Evolutionary conservation across 2,797 vertebrate genomes (phyloP), one percentile per base, ranked within the genome.

Genomic region (Pseudochromis fuscus): DNA sequence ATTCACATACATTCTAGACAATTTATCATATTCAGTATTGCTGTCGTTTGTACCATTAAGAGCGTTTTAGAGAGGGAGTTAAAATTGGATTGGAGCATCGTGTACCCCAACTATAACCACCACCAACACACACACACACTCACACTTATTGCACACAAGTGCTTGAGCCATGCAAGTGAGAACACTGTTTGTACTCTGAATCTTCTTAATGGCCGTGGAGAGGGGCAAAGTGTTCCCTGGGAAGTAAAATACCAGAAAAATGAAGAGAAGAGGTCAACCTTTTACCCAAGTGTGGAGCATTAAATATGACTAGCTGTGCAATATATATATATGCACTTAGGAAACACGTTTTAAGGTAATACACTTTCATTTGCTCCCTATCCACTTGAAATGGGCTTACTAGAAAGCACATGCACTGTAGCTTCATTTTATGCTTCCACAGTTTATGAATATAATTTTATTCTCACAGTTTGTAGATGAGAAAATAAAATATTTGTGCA

Each of bases 121-220:
- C 19, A 42, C 10, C 1, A 8, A 38, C 44, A 9, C 18, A 30
- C 25, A 38, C 31, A 28, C 35, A 28, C 52, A 50, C 33, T 33
- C 25, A 44, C 52, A 75, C 33, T 58, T 61, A 74, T 49, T 68
- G 42, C 57, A 71, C 12, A 37, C 27, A 59, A 42, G 18, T 42
- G 18, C 40, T n/a, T 3, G 15, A 52, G 65, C 44, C 48, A 37
- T 37, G 61, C 59, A 75, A n/a, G n/a, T n/a, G n/a, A n/a, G n/a
- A n/a, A 38, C 37, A 60, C 76, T 37, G 50, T 72, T 85, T 74
- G 42, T 50, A 56, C 58, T 72, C 50, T 82, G 76, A 80, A 79
- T 87, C 81, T 75, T 77, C 61, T 71, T 85, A 88, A 91, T 86
- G 67, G 75, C 49, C 60, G 55, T 37, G 18, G 10, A 79, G 60